Percentiles rank a stretch among this genome's conserved stretches.
These are phyloP conservation scores for Myotis lucifugus DNA, from an alignment of 2,113 vertebrate genomes.

Conservation along the genomic window DNA sequence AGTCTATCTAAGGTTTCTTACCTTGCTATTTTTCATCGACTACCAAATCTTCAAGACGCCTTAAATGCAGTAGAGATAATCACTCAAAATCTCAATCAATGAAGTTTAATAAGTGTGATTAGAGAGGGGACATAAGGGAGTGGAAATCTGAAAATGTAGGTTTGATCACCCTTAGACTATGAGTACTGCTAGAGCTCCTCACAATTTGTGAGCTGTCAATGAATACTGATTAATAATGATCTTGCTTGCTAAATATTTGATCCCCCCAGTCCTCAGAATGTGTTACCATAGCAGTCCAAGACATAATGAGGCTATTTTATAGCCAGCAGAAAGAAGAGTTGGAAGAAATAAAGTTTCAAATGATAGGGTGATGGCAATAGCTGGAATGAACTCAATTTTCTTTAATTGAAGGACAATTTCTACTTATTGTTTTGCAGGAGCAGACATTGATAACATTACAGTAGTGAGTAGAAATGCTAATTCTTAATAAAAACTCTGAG, in stretches of 20 bases:
- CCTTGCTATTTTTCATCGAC: neutral
- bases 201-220: neutral
- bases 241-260: neutral
- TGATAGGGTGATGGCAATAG: neutral
- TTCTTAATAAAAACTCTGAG: neutral
- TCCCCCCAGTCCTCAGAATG: neutral
- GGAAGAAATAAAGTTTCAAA: neutral
- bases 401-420: constrained; percentile 15
- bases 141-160: neutral
- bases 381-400: neutral
- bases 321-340: neutral
- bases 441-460: neutral
- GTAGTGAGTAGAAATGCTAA: neutral
- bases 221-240: neutral
- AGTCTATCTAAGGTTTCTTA: neutral
- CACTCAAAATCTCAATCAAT: neutral
- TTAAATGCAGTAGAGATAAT: constrained; percentile 14
- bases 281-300: neutral
- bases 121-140: fast-evolving
- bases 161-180: neutral
- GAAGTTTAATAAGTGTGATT: neutral
- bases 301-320: neutral
- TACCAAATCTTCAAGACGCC: neutral
- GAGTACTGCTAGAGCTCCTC: neutral
- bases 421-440: neutral